A percentile compares a stretch with the other conserved stretches of the same genome.
Conservation (phyloP, 1,140 invertebrate species). For the Hormaphis cornu region DNA sequence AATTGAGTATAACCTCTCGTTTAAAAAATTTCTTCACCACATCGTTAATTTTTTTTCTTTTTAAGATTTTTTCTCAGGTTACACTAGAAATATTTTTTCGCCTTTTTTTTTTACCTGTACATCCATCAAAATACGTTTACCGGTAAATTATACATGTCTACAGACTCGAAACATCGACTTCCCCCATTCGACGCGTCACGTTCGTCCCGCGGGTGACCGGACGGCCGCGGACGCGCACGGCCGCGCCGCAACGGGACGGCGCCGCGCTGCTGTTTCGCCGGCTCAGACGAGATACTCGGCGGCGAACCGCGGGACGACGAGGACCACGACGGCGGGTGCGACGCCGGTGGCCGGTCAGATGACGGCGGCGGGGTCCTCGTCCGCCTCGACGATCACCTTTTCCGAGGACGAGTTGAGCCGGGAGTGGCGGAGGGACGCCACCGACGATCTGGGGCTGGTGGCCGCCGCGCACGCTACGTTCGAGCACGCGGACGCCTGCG, state of each 20-base stretch:
- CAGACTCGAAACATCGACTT: too few relatives aligned
- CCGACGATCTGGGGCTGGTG: conserved; percentile 37
- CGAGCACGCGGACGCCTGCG: conserved; percentile 34
- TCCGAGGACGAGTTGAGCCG: conserved; percentile 46
- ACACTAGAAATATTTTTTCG: too few relatives aligned
- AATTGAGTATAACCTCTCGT: too few relatives aligned
- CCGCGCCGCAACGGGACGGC: not conserved
- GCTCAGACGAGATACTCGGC: conserved; percentile 17
- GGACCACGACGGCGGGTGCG: not conserved
- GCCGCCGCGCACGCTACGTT: conserved; percentile 27
- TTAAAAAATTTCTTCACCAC: too few relatives aligned
- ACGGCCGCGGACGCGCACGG: too few relatives aligned
- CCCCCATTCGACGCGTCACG: too few relatives aligned
- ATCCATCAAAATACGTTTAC: too few relatives aligned
- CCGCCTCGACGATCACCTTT: conserved; percentile 38
- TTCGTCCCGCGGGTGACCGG: too few relatives aligned
- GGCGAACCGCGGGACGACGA: not conserved
- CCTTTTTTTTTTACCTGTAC: too few relatives aligned
- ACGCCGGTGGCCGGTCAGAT: conserved; percentile 32
- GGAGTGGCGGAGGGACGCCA: conserved; percentile 51
- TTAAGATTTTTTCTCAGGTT: too few relatives aligned
- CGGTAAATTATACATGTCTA: too few relatives aligned
- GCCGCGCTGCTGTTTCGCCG: not conserved
- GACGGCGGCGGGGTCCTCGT: conserved; percentile 33
- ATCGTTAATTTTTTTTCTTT: too few relatives aligned